These are phyloP conservation scores for Vanessa tameamea DNA, from an alignment of 1,140 invertebrate species.

Conservation along the genomic window DNA sequence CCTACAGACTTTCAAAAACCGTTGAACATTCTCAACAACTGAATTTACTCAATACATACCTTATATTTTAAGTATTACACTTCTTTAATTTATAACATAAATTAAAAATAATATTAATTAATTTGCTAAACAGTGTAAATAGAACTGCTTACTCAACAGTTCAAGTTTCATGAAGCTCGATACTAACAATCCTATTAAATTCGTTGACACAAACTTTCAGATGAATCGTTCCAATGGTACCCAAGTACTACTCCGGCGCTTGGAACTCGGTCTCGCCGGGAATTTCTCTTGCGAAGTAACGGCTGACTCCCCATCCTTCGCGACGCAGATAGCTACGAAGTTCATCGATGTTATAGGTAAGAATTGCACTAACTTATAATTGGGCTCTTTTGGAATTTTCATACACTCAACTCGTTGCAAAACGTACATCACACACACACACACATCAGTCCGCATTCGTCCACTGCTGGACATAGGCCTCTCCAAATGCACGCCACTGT, in stretches of 20 bases:
- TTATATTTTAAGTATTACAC: too few species aligned
- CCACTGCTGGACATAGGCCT: too few species aligned
- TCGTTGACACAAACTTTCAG: slow-evolving; percentile 78
- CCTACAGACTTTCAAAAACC: too few species aligned
- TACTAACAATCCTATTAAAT: slow-evolving; percentile 2
- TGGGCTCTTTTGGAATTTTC: slow-evolving; percentile 13
- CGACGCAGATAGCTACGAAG: slow-evolving; percentile 83
- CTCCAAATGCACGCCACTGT: too few species aligned
- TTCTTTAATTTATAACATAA: neutral
- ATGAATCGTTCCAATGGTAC: slow-evolving; percentile 86
- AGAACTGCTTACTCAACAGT: neutral
- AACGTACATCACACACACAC: neutral
- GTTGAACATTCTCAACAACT: too few species aligned
- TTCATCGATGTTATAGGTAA: slow-evolving; percentile 89
- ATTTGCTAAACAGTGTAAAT: neutral
- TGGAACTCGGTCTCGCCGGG: slow-evolving; percentile 88
- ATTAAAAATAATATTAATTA: neutral
- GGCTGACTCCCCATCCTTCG: slow-evolving; percentile 88
- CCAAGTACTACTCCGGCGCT: slow-evolving; percentile 86
- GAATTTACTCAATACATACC: too few species aligned
- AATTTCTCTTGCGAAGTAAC: slow-evolving; percentile 93
- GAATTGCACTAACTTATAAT: slow-evolving; percentile 14
- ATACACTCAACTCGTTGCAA: neutral
- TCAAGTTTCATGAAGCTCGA: neutral
- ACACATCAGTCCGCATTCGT: too few species aligned